These are phyloP conservation scores for Ferrisia virgata DNA, from an alignment of 2,888 invertebrate genomes.

Conservation along the genomic window DNA sequence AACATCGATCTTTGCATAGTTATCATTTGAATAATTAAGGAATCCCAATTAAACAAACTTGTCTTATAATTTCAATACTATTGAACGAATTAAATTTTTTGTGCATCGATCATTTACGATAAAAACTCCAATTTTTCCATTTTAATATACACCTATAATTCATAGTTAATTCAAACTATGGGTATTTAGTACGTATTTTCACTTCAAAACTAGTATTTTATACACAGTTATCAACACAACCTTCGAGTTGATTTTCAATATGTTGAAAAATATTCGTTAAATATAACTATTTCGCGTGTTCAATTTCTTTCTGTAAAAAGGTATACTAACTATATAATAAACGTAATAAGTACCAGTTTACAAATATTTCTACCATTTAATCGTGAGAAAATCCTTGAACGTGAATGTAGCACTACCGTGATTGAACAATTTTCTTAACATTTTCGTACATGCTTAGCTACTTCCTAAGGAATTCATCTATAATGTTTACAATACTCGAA, in stretches of 20 bases:
- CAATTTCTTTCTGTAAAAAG: neutral
- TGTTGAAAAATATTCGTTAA: neutral
- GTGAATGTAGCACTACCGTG: neutral
- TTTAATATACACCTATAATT: too few relatives aligned
- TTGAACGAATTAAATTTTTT: neutral
- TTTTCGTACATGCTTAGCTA: too few relatives aligned
- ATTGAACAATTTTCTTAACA: neutral
- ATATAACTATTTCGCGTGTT: neutral
- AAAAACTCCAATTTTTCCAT: neutral
- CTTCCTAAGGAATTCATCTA: too few relatives aligned
- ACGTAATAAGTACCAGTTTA: neutral
- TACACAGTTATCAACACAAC: too few relatives aligned
- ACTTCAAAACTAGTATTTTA: too few relatives aligned
- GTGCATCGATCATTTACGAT: neutral
- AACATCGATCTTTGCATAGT: neutral
- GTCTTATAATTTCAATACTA: neutral
- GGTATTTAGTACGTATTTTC: too few relatives aligned
- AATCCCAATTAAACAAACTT: neutral
- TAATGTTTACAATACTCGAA: neutral
- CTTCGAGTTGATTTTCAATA: too few relatives aligned
- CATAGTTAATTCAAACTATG: too few relatives aligned
- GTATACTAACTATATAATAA: neutral
- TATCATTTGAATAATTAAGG: neutral
- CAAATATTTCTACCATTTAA: neutral
- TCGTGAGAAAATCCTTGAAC: slow-evolving; percentile 21